Base-by-base conservation (phyloP, 2,797 vertebrate species). In the Arnoldichthys spilopterus region DNA sequence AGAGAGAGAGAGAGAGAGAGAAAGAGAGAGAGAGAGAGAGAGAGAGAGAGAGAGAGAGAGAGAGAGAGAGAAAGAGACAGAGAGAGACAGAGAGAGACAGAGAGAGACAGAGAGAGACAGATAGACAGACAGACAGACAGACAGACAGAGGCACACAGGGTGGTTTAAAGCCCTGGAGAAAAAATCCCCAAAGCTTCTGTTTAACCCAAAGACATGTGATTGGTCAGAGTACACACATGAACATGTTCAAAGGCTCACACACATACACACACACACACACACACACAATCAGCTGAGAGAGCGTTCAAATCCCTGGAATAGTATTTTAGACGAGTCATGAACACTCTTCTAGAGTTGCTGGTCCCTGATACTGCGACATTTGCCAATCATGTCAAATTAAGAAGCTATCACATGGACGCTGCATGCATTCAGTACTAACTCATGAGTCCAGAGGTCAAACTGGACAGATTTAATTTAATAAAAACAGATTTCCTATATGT, bases 381-480 rank as follows among this genome's bases (percentile, higher is more conserved):
- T 53, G 34, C 4, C 7, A 20, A 72, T 16, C 4, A 24, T 15
- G 30, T 40, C 53, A 43, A 15, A 8, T 58, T 37, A 51, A 43
- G 12, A 53, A 12, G 34, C 5, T 0, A 7, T 32, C 34, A 24
- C 15, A 7, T 32, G 18, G 9, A 28, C 20, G 26, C 32, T 32
- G 26, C 18, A 20, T 30, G 68, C 9, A 32, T 69, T 30, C 26
- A 69, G 51, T 26, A 24, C 30, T 32, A 49, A 11, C 28, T 1
- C 9, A n/a, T 40, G 49, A 32, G 53, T 32, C 47, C 68, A 70
- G 47, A 61, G 54, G 54, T 53, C 68, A 54, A 67, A n/a, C n/a
- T n/a, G n/a, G n/a, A 59, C 15, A 26, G 6, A 26, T 45, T 13
- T 51, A 9, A 16, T 22, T 54, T 54, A 26, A 26, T 24, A n/a